Evolutionary conservation across 2,888 invertebrate species (phyloP), one percentile per base, ranked within the genome.

Genomic region (Tupiocoris notatus): DNA sequence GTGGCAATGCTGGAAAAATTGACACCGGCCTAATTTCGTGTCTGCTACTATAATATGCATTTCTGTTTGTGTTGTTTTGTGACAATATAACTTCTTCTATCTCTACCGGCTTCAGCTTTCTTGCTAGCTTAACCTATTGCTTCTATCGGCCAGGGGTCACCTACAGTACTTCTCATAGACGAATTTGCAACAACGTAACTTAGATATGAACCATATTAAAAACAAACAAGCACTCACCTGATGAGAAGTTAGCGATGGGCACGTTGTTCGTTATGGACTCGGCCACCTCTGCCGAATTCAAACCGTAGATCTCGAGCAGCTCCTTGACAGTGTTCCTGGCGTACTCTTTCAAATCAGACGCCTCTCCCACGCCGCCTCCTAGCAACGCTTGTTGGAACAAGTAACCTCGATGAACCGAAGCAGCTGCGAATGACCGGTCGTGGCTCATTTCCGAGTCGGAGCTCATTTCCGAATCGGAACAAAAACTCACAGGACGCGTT

Each of bases 241-340:
- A 85, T 85, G 89, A 88, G 82, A 91, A 89, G 79, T 90, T 90
- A 82, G 89, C 89, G 80, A 90, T 87, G 67, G 90, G 90, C 75
- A 90, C 87, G 83, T 90, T 89, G 81, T 90, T 88, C 77, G 88
- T 88, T 79, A 91, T 88, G 81, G 88, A 88, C 82, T 91, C 91
- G 59, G 89, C 88, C 70, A 90, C 89, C 83, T 91, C 92, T 54
- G 82, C 80, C 18, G 89, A 89, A 74, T 90, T 90, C 80, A 92
- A 85, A 21, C 92, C 92, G 83, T 92, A 92, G 81, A 92, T 91
- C 24, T 91, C 90, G 75, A 92, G 85, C 67, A 92, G 84, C 82
- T 92, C 92, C 81, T 91, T 89, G 90, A 92, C 91, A 9, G 92
- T 92, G 81, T 89, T 91, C 86, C 92, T 90, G 1, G 92, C 92